Base-by-base conservation (phyloP, 2,797 vertebrate species). In the Eulemur albifrons region DNA sequence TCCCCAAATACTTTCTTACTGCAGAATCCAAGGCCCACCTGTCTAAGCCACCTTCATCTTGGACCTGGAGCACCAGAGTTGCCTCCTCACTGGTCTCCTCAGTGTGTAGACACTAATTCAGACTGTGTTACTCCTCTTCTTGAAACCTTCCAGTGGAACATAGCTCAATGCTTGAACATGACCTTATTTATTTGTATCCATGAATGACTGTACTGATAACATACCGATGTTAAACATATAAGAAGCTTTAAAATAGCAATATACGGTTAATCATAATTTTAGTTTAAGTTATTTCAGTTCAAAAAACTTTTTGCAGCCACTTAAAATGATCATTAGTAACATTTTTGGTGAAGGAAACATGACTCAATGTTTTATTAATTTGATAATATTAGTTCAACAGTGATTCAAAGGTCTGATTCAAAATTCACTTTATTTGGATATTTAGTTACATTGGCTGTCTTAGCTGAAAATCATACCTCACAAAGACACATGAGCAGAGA, bases 331-430 rank as follows among this genome's bases (percentile, higher is more conserved):
- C 10, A 82, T 69, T 50, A 79, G 50, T 57, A 80, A 40, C 83
- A 50, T 80, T 87, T 88, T 67, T 61, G 59, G 32, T 69, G 25
- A 76, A 82, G 90, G 35, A 54, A 89, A 48, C 27, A 43, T 52
- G 48, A 80, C 48, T 83, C 27, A 67, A n/a, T n/a, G 90, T 95
- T 94, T 92, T 72, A 67, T 81, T 93, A 75, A 90, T 45, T 88
- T 57, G 35, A 93, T 94, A 94, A 94, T 77, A 59, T 50, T 73
- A 83, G 15, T 12, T 82, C 77, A 86, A 65, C 18, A 67, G 43
- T 18, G 10, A 76, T 84, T 92, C 27, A 69, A 88, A 94, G 9
- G 5, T 86, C 25, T 76, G 27, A 86, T 50, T 80, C 25, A 72
- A 96, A 88, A 69, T 88, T 90, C 43, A 81, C 38, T 59, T 54